Base-by-base conservation (phyloP, 92 coral and sea anemone species). In the Phenganax subtilis region DNA sequence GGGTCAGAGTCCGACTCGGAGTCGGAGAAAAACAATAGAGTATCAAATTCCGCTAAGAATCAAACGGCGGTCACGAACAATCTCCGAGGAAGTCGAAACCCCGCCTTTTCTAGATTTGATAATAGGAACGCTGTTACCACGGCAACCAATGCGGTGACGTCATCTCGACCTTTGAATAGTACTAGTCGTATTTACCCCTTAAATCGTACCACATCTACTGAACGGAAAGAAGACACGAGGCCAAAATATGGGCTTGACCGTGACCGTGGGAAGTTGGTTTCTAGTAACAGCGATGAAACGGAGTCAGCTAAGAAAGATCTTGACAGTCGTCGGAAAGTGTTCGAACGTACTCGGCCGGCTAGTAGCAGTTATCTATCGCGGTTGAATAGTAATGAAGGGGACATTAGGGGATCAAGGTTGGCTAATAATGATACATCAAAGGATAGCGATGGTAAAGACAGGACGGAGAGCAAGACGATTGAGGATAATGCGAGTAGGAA, bases 1-100 rank as follows among this genome's bases (percentile, higher is more conserved):
- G 97, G 91, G 14, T 78, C 90, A 9, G 93, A 91, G 81, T 80
- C 89, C 6, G 97, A 89, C 37, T 86, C 93, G 3, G 91, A 86
- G 27, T 88, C 91, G 55, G 90, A 86, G 64, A 88, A 86, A 30
- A 80, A 71, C 78, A 84, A 82, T 80, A 83, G 87, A 57, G 87
- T 82, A 51, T 67, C 83, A 77, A 80, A 86, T 85, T 80, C 91
- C 57, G 85, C 57, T 69, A 87, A 82, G 76, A 86, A 89, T 63
- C 82, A 78, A 62, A 65, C 82, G 72, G 70, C 81, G 17, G 57
- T 84, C 20, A 56, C 87, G 80, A 85, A 85, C 86, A 81, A 73
- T 65, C 54, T 85, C 62, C 82, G 91, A 73, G 84, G 47, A 37
- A 37, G 87, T 29, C 77, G 93, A 68, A 72, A 54, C 14, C 84